Evolutionary conservation across 2,888 invertebrate genomes (phyloP), one percentile per base, ranked within the genome.

Genomic region (Drosophila kanekoi): DNA sequence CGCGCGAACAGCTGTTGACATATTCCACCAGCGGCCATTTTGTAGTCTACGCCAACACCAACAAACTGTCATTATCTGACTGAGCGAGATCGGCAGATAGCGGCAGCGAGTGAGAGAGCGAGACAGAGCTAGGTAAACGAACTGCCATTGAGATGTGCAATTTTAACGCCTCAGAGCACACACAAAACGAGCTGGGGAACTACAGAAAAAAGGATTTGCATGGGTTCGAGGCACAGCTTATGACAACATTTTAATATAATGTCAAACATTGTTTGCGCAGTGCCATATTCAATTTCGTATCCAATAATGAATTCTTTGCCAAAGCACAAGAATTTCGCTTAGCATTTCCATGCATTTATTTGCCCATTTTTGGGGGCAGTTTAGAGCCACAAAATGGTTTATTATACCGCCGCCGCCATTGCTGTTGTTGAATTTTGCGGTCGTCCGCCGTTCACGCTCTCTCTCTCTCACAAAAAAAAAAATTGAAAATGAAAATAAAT

Each of bases 211-310:
- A 28, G 8, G 28, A 28, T 28, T 40, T 9, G 40, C 8, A 40
- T 3, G 14, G 14, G 40, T 8, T n/a, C 3, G 14, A 40, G 40
- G 52, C 48, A 59, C 70, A 75, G 76, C 70, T 88, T 76, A 77
- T 83, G 81, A 80, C 81, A 83, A 77, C 64, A 86, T 88, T 81
- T 87, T 76, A 81, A 89, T 87, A 87, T 79, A 66, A 82, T 82
- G 82, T 76, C 81, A 80, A 84, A 82, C 72, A 67, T 65, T 75
- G 78, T 78, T 77, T 81, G 74, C 52, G 23, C 72, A 62, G 57
- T 71, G 68, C 62, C 71, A 76, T 67, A 77, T 82, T 81, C 72
- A 80, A 79, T 87, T 81, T 77, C 62, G 53, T 59, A 77, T 72
- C 65, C 66, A 49, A 77, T 87, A 82, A 75, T 82, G 72, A 70